Evolutionary conservation across 1,140 invertebrate genomes (phyloP).

Genomic region (Bombus waltoni): DNA sequence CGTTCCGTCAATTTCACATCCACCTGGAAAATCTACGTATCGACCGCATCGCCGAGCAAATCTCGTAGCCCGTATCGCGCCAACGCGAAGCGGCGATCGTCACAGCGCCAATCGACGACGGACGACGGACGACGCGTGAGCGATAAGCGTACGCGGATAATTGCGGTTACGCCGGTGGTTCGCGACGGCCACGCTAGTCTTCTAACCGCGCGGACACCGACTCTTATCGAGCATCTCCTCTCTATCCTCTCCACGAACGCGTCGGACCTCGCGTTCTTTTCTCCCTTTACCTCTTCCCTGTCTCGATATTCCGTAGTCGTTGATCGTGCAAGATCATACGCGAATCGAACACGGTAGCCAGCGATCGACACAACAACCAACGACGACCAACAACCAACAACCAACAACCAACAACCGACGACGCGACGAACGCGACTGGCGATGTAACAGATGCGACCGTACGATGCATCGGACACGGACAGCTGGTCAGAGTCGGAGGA

Average conservation of each 20-base stretch:
- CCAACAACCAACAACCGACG: background rate
- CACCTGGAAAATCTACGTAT: background rate
- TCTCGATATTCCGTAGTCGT: background rate
- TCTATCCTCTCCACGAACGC: conserved; percentile 6
- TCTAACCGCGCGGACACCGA: conserved; percentile 3
- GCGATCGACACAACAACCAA: background rate
- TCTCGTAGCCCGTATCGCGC: background rate
- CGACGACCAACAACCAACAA: background rate
- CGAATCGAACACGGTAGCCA: conserved; percentile 12
- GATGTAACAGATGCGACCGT: background rate
- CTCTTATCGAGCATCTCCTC: conserved; percentile 14
- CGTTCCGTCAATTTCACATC: background rate
- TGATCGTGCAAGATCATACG: background rate
- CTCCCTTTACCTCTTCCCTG: background rate
- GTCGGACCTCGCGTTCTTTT: background rate
- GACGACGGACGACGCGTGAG: too few species aligned
- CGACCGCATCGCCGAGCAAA: too few species aligned
- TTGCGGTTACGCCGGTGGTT: conserved; percentile 11
- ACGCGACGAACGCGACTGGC: background rate
- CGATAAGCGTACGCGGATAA: conserved; percentile 23
- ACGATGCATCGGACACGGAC: background rate
- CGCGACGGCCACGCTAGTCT: background rate
- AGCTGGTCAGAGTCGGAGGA: conserved; percentile 11
- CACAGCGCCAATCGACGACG: background rate
- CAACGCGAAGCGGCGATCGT: background rate